Base-by-base conservation (phyloP, 2,797 vertebrate genomes). In the Lepus townsendii region DNA sequence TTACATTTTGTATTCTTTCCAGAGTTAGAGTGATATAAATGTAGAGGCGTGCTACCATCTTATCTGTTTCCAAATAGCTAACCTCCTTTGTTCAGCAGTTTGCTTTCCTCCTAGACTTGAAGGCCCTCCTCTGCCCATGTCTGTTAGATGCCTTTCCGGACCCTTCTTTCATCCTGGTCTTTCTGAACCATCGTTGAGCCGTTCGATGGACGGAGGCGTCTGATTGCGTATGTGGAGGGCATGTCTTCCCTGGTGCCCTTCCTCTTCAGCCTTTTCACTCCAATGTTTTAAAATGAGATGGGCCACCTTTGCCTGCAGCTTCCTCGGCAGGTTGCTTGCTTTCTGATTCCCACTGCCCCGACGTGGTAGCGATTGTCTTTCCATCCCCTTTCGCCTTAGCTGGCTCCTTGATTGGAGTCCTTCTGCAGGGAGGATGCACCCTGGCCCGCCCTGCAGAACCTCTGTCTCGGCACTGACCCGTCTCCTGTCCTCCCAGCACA, bases 61-160 rank as follows among this genome's bases (percentile, higher is more conserved):
- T 76, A 66, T 50, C 89, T 83, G 35, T 83, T 89, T 82, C 32
- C 57, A 88, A 88, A 47, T 92, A 82, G 38, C 27, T 65, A 88
- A 47, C 19, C 54, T 71, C 65, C 71, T 42, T 65, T 80, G 32
- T 87, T 84, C 72, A 93, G 50, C 79, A 47, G 68, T 77, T 84
- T 77, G 7, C 47, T 84, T 78, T 93, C 76, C 68, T 86, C 8
- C 4, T 66, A 86, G 22, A 83, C 86, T 69, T 93, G 71, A 72
- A 89, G 50, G 77, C 91, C 54, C 63, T 93, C 16, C 6, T 88
- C 24, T 77, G n/a, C n/a, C 63, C 3, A 0, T 13, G 30, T 76
- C 54, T 79, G 17, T 79, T 68, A 79, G 52, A 72, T 54, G 2
- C 75, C n/a, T 87, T 57, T 80, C 69, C 72, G 72, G 24, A 54